Conservation (phyloP, 1,140 invertebrate species). For the Acromyrmex heyeri region DNA sequence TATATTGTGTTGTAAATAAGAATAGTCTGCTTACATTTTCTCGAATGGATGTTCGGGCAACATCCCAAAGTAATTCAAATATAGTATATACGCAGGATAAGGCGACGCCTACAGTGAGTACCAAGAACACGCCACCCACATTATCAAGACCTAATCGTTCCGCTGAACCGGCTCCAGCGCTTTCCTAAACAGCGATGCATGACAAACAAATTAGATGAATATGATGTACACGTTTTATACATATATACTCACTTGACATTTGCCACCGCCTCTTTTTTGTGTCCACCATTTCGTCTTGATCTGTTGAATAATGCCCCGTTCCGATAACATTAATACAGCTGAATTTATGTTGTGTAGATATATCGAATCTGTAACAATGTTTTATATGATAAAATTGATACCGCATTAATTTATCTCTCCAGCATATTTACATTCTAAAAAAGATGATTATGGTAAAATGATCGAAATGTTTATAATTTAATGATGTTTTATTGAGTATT, state of each 20-base stretch:
- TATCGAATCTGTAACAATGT: slow-evolving; percentile 89
- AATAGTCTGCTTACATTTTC: slow-evolving; percentile 81
- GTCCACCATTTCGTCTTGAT: slow-evolving; percentile 97
- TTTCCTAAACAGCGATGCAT: slow-evolving; percentile 52
- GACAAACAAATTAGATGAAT: background rate
- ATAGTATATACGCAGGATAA: slow-evolving; percentile 77
- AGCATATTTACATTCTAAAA: background rate
- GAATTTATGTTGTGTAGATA: slow-evolving; percentile 91
- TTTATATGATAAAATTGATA: background rate
- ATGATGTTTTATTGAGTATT: no score
- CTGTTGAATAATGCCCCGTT: slow-evolving; percentile 91
- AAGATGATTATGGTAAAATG: no score
- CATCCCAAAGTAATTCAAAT: slow-evolving; percentile 77
- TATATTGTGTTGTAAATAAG: slow-evolving; percentile 9
- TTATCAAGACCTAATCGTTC: slow-evolving; percentile 87
- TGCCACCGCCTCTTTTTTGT: slow-evolving; percentile 91
- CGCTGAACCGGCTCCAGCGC: slow-evolving; percentile 82
- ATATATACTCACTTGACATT: slow-evolving; percentile 88
- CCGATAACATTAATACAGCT: slow-evolving; percentile 93
- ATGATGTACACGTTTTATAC: background rate
- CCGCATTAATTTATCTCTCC: no score
- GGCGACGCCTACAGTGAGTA: slow-evolving; percentile 84
- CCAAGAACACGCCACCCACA: slow-evolving; percentile 90
- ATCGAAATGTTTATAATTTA: no score
- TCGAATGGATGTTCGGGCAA: slow-evolving; percentile 82